phyloP scores from a whole-genome alignment of 2,888 invertebrate species.

The Dynastes tityus region DNA sequence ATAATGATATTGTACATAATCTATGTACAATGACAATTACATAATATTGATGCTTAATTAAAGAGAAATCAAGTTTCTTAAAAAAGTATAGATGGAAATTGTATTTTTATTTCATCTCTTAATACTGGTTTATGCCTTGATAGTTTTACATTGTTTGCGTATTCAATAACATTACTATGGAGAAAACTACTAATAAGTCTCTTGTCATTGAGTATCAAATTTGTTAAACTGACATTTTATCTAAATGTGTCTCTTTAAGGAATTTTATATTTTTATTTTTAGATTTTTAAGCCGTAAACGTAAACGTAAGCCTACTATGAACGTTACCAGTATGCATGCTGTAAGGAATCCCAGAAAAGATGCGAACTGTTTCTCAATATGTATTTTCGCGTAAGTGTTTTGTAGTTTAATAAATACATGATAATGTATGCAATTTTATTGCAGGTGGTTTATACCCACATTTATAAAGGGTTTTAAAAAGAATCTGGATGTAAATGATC shows the following conservation, averaged over 20 bases:
- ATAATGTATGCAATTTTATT: constrained; percentile 49
- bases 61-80: too few species aligned
- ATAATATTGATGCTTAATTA: too few species aligned
- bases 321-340: constrained; percentile 23
- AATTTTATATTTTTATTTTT: constrained; percentile 39
- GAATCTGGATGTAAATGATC: constrained; percentile 71
- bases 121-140: too few species aligned
- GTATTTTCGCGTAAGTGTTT: constrained; percentile 54
- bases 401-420: constrained; percentile 8
- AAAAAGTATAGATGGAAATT: too few species aligned
- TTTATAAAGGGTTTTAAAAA: constrained; percentile 70
- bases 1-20: too few species aligned
- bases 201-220: not conserved
- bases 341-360: constrained; percentile 52
- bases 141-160: too few species aligned
- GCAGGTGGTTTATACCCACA: constrained; percentile 71
- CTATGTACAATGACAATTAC: too few species aligned
- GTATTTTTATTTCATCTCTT: too few species aligned
- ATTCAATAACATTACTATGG: constrained; percentile 8
- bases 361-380: constrained; percentile 54
- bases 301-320: constrained; percentile 24
- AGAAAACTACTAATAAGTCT: not conserved
- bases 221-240: constrained; percentile 41
- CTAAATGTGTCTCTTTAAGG: constrained; percentile 39
- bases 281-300: constrained; percentile 46